These are phyloP conservation scores for Pocillopora meandrina DNA, from an alignment of 92 coral and sea anemone genomes.

Conservation along the genomic window DNA sequence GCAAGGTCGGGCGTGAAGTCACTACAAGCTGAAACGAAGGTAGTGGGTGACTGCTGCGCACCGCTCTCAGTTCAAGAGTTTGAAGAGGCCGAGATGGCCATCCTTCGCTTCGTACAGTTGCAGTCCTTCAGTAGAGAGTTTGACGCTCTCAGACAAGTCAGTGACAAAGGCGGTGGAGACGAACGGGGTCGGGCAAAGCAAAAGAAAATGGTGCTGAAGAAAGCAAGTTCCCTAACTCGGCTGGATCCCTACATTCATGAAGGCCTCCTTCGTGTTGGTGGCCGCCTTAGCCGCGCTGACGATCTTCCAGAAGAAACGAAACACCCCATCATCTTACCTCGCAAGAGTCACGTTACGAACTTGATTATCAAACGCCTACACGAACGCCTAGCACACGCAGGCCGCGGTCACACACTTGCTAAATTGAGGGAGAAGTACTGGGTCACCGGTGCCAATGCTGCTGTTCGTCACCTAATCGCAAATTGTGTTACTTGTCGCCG, in stretches of 20 bases:
- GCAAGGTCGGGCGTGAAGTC: background rate
- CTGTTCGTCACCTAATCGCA: slow-evolving; percentile 52
- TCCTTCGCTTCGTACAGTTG: slow-evolving; percentile 50
- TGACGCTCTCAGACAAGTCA: slow-evolving; percentile 29
- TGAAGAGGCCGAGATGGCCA: slow-evolving; percentile 39
- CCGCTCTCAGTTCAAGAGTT: slow-evolving; percentile 27
- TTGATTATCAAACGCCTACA: slow-evolving; percentile 51
- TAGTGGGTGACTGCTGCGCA: background rate
- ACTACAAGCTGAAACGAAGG: background rate
- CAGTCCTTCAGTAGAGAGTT: slow-evolving; percentile 56
- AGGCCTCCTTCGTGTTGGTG: slow-evolving; percentile 68
- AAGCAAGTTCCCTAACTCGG: slow-evolving; percentile 51
- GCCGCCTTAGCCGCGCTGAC: slow-evolving; percentile 67
- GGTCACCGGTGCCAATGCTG: slow-evolving; percentile 58
- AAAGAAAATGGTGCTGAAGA: slow-evolving; percentile 32
- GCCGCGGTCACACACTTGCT: slow-evolving; percentile 68
- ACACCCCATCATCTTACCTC: slow-evolving; percentile 59
- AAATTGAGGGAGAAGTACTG: slow-evolving; percentile 64
- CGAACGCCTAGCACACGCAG: slow-evolving; percentile 62
- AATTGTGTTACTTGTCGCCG: slow-evolving; percentile 51
- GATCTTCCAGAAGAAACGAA: slow-evolving; percentile 55
- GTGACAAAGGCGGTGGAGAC: slow-evolving; percentile 26
- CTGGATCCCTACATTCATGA: slow-evolving; percentile 62
- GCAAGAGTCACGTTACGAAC: slow-evolving; percentile 58
- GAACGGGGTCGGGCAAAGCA: background rate